Conservation (phyloP, 2,797 vertebrate species). For the Monodelphis domestica region DNA sequence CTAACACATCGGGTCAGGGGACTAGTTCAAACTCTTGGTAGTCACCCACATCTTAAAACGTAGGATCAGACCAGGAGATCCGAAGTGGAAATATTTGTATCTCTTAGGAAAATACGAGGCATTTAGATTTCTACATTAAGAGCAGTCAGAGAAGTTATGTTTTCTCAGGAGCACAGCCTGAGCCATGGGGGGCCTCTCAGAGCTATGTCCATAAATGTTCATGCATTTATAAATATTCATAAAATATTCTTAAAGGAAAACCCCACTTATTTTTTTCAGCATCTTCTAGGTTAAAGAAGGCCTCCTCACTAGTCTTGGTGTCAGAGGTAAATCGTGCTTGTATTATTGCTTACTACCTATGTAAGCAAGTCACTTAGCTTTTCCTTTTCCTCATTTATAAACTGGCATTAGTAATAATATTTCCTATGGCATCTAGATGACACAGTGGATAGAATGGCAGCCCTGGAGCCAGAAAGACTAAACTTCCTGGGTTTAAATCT, state of each 20-base stretch:
- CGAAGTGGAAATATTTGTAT: constrained; percentile 8
- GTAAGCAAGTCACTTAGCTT: neutral
- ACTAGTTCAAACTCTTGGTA: neutral
- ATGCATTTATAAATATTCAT: neutral
- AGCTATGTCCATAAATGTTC: neutral
- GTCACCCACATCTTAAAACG: neutral
- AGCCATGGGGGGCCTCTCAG: neutral
- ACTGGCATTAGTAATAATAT: too few relatives aligned
- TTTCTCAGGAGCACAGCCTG: neutral
- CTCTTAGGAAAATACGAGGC: constrained; percentile 5
- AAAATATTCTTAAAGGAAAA: constrained; percentile 11
- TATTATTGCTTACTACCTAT: neutral
- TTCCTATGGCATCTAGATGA: neutral
- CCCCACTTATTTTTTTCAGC: neutral
- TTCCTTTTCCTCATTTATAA: neutral
- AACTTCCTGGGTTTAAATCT: too few relatives aligned
- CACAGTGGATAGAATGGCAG: too few relatives aligned
- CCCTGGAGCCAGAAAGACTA: neutral
- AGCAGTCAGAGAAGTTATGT: neutral
- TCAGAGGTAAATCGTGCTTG: neutral
- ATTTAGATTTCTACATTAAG: constrained; percentile 10
- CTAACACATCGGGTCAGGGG: neutral
- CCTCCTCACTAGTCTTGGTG: neutral
- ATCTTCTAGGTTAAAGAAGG: neutral
- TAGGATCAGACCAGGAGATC: neutral